These are phyloP conservation scores for Enchytraeus crypticus DNA, from an alignment of 2,888 invertebrate genomes.

Conservation along the genomic window DNA sequence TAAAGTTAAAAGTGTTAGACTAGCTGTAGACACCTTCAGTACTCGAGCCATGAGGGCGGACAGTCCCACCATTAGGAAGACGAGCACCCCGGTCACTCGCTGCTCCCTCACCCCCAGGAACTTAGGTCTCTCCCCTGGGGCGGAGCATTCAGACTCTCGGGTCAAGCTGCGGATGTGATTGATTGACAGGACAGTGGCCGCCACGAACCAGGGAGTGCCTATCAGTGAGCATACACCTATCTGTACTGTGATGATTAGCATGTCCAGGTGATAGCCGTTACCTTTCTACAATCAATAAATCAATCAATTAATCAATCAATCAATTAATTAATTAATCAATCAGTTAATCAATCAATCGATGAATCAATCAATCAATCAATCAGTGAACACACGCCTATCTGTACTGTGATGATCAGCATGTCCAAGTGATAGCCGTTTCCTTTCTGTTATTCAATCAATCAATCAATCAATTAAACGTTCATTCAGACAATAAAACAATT, in stretches of 20 bases:
- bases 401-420: conserved; percentile 76
- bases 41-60: conserved; percentile 85
- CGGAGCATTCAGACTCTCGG: conserved; percentile 88
- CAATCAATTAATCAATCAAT: no score
- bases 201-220: conserved; percentile 73
- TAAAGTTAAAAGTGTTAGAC: no score
- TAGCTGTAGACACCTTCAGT: conserved; percentile 58
- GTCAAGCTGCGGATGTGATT: conserved; percentile 94
- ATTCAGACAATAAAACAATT: no score
- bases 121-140: conserved; percentile 92
- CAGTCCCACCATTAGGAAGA: conserved; percentile 83
- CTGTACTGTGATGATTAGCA: conserved; percentile 79
- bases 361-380: no score
- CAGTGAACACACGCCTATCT: conserved; percentile 66
- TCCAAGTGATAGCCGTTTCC: conserved; percentile 94
- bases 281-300: conserved; percentile 72
- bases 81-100: conserved; percentile 80
- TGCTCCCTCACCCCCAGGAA: conserved; percentile 79
- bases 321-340: no score
- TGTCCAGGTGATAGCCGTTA: conserved; percentile 88
- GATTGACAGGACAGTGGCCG: conserved; percentile 92
- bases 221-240: conserved; percentile 62
- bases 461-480: no score
- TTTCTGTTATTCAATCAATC: no score
- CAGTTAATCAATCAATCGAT: no score